phyloP scores from a whole-genome alignment of 1,140 invertebrate species.

The Ostrea denselamellosa region DNA sequence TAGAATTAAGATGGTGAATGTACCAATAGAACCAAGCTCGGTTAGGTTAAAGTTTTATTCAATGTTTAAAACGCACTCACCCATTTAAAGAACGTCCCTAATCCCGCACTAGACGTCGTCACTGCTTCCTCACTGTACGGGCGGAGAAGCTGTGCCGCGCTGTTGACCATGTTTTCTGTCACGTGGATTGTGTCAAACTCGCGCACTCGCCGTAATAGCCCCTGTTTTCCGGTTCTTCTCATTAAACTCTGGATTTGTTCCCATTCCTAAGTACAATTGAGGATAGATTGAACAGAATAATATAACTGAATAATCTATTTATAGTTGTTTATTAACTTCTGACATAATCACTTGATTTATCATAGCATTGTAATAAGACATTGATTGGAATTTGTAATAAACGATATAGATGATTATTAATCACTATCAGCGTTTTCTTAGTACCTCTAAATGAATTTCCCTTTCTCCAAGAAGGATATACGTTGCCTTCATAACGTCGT shows the following conservation, averaged over 20 bases:
- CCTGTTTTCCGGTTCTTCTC: constrained; percentile 30
- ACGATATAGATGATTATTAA: neutral
- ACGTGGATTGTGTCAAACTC: constrained; percentile 4
- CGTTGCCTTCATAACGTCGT: constrained; percentile 66
- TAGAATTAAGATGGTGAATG: neutral
- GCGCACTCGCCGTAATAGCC: constrained; percentile 25
- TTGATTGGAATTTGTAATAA: neutral
- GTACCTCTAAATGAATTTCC: constrained; percentile 53
- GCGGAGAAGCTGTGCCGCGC: constrained; percentile 5
- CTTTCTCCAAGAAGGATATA: constrained; percentile 65
- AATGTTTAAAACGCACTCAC: neutral
- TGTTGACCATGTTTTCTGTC: constrained; percentile 18
- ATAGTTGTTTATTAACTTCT: neutral
- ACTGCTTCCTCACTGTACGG: neutral
- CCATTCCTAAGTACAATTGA: constrained; percentile 27
- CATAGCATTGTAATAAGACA: too few species aligned
- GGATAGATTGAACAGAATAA: neutral
- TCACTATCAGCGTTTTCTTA: neutral
- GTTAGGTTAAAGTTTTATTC: neutral
- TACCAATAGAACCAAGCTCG: neutral
- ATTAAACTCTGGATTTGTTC: constrained; percentile 1
- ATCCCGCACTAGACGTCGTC: neutral
- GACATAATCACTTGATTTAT: too few species aligned
- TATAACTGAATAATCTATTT: neutral
- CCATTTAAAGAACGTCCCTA: constrained; percentile 22